Conservation (phyloP, 1,140 invertebrate genomes). For the Glossosoma conforme region DNA sequence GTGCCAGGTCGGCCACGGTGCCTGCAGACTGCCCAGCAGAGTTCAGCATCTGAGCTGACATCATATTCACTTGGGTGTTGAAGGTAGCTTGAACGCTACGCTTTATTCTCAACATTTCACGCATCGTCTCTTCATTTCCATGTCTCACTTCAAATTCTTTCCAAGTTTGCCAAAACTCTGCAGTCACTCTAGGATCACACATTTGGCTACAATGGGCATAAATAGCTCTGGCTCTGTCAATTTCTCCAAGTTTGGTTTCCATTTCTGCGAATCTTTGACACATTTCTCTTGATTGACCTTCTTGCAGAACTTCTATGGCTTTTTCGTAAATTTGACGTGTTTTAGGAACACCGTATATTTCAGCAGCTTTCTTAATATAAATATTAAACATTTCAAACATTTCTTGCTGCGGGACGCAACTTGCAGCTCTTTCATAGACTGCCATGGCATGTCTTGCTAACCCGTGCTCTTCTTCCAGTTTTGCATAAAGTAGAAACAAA, state of each 20-base stretch:
- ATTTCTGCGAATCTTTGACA: slow-evolving; percentile 95
- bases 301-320: slow-evolving; percentile 90
- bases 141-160: slow-evolving; percentile 99
- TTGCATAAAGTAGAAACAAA: slow-evolving; percentile 94
- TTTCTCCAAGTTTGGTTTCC: slow-evolving; percentile 97
- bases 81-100: slow-evolving; percentile 95
- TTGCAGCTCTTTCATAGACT: slow-evolving; percentile 93
- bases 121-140: slow-evolving; percentile 99
- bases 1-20: slow-evolving; percentile 61
- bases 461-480: slow-evolving; percentile 97
- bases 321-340: slow-evolving; percentile 97
- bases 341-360: slow-evolving; percentile 95
- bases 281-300: slow-evolving; percentile 93
- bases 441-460: slow-evolving; percentile 96
- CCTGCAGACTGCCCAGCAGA: slow-evolving; percentile 60
- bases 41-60: slow-evolving; percentile 94
- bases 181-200: slow-evolving; percentile 94
- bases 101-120: slow-evolving; percentile 98
- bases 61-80: slow-evolving; percentile 96
- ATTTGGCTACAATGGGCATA: slow-evolving; percentile 98
- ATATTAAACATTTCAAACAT: slow-evolving; percentile 98
- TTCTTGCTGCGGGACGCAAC: slow-evolving; percentile 85
- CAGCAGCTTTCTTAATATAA: slow-evolving; percentile 96
- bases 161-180: slow-evolving; percentile 97
- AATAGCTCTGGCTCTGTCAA: slow-evolving; percentile 93